Evolutionary conservation across 2,888 invertebrate species (phyloP), one percentile per base, ranked within the genome.

Genomic region (Drosophila mayaguana): DNA sequence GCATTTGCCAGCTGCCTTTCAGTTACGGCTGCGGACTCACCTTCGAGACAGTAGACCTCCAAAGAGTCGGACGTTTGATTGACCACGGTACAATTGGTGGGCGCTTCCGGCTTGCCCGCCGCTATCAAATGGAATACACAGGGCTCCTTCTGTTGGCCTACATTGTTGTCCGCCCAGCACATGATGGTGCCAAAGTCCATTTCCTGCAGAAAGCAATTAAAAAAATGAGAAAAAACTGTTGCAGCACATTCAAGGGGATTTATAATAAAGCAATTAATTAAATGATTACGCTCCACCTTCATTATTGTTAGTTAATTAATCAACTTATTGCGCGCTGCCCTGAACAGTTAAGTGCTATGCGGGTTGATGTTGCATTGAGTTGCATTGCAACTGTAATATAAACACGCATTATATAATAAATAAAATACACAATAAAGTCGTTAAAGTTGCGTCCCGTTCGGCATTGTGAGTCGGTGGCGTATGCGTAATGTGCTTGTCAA

Each of bases 91-190:
- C 97, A 96, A 93, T 96, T 96, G 92, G 94, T 95, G 51, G 96
- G 96, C 32, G 96, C 94, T 92, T 96, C 96, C 55, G 96, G 96
- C 91, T 96, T 96, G 53, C 96, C 96, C 92, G 96, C 96, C 28
- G 96, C 95, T 89, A 96, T 96, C 80, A 96, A 95, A 92, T 96
- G 96, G 93, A 96, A 96, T 74, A 96, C 94, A 93, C 96, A 96
- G 16, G 96, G 96, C 85, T 95, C 96, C 82, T 94, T 94, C 91
- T 96, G 96, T 75, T 94, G 94, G 54, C 96, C 96, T 36, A 96
- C 95, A 54, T 94, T 93, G 92, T 96, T 96, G 88, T 94, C 94
- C 28, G 96, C 96, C 95, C 96, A 96, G 90, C 96, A 96, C 92
- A 96, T 94, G 55, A 96, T 95, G 62, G 95, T 96, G 67, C 96